Evolutionary conservation across 2,888 invertebrate species (phyloP).

Genomic region (Steromphala cineraria): DNA sequence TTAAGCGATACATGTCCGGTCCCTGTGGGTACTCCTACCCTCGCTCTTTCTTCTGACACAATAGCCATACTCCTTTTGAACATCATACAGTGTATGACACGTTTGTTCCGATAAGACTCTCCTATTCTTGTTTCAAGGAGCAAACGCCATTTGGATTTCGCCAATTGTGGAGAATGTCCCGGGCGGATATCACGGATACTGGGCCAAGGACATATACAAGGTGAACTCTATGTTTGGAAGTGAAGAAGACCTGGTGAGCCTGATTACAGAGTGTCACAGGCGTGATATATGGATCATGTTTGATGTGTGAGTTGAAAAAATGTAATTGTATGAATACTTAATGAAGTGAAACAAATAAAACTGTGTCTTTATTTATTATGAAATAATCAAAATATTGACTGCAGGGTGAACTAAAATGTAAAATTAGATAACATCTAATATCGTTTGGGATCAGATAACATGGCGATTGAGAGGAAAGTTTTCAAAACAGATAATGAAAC

Average conservation of each 20-base stretch:
- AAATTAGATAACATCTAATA: too few species aligned
- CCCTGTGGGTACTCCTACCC: neutral
- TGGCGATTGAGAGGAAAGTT: too few species aligned
- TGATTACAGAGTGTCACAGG: constrained; percentile 45
- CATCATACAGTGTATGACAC: neutral
- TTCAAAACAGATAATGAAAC: too few species aligned
- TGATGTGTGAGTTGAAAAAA: constrained; percentile 41
- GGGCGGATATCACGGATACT: constrained; percentile 54
- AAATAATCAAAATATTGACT: too few species aligned
- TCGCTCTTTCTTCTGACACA: neutral
- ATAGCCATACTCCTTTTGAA: too few species aligned
- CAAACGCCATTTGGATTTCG: constrained; percentile 57
- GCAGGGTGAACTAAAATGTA: too few species aligned
- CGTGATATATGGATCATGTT: constrained; percentile 58
- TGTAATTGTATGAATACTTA: too few species aligned
- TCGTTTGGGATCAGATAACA: too few species aligned
- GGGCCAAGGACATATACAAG: constrained; percentile 46
- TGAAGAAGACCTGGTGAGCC: constrained; percentile 39
- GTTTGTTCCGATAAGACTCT: neutral
- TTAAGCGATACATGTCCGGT: too few species aligned
- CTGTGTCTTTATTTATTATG: too few species aligned
- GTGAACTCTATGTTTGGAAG: constrained; percentile 48
- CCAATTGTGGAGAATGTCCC: constrained; percentile 47
- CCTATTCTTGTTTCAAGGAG: constrained; percentile 33
- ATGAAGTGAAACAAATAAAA: too few species aligned